Base-by-base conservation (phyloP, 2,113 vertebrate genomes). In the Phaetusa simplex region DNA sequence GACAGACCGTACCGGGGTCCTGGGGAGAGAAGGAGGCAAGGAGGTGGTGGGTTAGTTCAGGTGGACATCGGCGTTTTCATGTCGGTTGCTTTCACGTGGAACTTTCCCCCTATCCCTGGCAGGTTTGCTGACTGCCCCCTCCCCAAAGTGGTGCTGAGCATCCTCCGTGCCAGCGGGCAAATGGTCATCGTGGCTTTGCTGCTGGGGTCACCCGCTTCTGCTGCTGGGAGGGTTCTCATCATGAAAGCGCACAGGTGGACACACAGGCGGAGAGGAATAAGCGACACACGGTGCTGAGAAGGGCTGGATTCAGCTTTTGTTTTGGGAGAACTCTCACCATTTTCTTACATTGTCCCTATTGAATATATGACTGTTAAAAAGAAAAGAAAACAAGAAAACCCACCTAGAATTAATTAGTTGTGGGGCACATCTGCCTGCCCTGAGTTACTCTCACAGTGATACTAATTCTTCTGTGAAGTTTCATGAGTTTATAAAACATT, bases 401-500 rank as follows among this genome's bases (percentile, higher is more conserved):
- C 47, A 30, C 15, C 40, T 62, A 80, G 32, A 76, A 45, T 43
- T 15, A 77, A 77, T 80, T 14, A 88, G 45, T 30, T 16, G 43
- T 18, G 66, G n/a, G 69, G 70, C 89, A 89, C 74, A 73, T 95
- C 87, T 94, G 81, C 84, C 88, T 47, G 58, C 78, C 78, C 71
- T 3, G 24, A 5, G 69, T 27, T 70, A 59, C 71, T 83, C 87
- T 73, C 86, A 27, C 32, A n/a, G 69, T 18, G 52, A 71, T 55
- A 11, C 53, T 1, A 30, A 55, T 70, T 79, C 55, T 59, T 45
- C 89, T 30, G 67, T 14, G 38, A 74, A 58, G 90, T 87, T 94
- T 87, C 78, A 65, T 2, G 66, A 76, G 78, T 95, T 93, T 89
- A 91, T 92, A 90, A 91, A 93, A 83, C 96, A 62, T 53, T 34